These are phyloP conservation scores for Oriolus oriolus DNA, from an alignment of 2,113 vertebrate species.

Conservation along the genomic window DNA sequence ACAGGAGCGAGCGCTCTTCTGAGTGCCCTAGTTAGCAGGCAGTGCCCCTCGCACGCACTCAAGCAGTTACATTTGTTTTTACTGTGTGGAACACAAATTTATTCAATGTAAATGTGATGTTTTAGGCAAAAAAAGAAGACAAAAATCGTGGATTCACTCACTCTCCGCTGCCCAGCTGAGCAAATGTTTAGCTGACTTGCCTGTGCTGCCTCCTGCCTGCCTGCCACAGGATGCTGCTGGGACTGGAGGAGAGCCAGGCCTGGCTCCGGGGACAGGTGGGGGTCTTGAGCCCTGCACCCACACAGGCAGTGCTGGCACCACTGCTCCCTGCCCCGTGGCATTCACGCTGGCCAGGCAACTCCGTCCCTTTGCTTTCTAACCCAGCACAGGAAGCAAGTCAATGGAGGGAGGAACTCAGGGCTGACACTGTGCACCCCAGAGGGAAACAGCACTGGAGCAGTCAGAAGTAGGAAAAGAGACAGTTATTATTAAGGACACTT, in stretches of 20 bases:
- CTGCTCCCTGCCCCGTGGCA: not conserved
- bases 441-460: accelerated
- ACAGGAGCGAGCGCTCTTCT: not conserved
- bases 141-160: not conserved
- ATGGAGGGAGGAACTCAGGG: accelerated
- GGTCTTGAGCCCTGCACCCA: not conserved
- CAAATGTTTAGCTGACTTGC: not conserved
- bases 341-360: accelerated
- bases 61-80: not conserved
- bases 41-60: not conserved
- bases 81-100: not conserved
- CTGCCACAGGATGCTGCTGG: not conserved
- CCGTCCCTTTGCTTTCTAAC: not conserved
- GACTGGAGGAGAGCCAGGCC: not conserved
- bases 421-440: not conserved
- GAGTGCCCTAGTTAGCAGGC: not conserved
- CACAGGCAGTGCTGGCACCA: not conserved
- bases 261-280: too few relatives aligned
- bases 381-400: accelerated
- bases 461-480: not conserved
- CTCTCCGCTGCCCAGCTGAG: not conserved
- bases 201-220: not conserved
- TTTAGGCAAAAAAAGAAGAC: not conserved
- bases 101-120: slow-evolving; percentile 38
- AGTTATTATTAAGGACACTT: not conserved